These are phyloP conservation scores for Orchesella flavescens DNA, from an alignment of 2,888 invertebrate genomes.

Conservation along the genomic window DNA sequence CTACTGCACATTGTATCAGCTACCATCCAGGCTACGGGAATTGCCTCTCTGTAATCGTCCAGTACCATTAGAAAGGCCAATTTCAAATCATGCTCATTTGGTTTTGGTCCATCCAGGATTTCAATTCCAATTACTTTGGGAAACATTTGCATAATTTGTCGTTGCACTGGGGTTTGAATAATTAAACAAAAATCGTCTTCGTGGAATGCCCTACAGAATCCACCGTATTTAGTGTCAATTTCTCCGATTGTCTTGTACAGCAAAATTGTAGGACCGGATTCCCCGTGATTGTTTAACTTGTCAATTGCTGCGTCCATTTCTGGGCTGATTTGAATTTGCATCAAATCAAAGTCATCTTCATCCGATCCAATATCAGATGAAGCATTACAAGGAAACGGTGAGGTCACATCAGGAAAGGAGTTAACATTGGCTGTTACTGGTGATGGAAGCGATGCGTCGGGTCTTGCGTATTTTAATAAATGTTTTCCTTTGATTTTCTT, in stretches of 20 bases:
- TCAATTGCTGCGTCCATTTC: conserved; percentile 58
- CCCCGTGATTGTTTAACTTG: conserved; percentile 66
- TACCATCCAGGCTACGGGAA: conserved; percentile 70
- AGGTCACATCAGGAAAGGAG: too few relatives aligned
- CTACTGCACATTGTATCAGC: conserved; percentile 50
- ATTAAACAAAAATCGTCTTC: conserved; percentile 66
- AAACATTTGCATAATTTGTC: conserved; percentile 69
- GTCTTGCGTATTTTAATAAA: background rate
- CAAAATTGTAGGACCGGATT: conserved; percentile 68
- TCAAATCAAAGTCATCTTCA: conserved; percentile 11
- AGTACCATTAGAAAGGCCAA: conserved; percentile 63
- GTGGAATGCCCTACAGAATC: conserved; percentile 33
- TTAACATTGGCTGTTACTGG: background rate
- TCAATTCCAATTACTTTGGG: conserved; percentile 64
- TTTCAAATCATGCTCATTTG: conserved; percentile 57
- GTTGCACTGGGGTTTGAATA: conserved; percentile 70
- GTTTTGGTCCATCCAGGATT: conserved; percentile 60
- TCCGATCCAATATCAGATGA: background rate
- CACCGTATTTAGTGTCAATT: conserved; percentile 55
- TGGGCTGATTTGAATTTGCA: conserved; percentile 20
- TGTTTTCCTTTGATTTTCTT: too few relatives aligned
- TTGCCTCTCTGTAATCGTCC: conserved; percentile 68
- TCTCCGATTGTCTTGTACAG: conserved; percentile 66
- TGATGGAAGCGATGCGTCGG: background rate
- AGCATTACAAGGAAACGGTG: background rate